Evolutionary conservation across 2,113 vertebrate genomes (phyloP).

Genomic region (Amblyornis subalaris): DNA sequence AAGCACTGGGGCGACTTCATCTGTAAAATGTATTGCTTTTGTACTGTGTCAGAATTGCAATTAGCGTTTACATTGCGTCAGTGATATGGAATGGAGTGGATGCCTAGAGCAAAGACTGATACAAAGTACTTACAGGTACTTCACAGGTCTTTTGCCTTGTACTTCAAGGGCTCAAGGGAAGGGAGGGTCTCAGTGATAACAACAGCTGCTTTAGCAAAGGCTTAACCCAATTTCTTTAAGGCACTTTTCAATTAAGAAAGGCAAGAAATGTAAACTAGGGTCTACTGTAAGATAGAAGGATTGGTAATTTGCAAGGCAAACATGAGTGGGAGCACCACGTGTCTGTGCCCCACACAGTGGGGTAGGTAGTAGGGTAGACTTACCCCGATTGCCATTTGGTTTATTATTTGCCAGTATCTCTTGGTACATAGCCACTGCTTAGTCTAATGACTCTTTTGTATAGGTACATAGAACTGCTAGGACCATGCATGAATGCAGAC

Average conservation of each 20-base stretch:
- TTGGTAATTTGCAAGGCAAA: neutral
- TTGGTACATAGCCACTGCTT: neutral
- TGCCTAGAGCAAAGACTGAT: neutral
- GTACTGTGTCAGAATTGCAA: neutral
- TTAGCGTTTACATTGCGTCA: neutral
- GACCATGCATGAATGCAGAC: neutral
- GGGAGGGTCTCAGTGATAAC: neutral
- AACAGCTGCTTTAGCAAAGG: neutral
- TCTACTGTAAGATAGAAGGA: neutral
- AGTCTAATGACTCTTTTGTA: neutral
- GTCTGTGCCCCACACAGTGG: neutral
- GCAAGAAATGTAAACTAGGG: neutral
- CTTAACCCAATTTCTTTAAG: neutral
- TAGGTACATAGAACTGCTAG: no score
- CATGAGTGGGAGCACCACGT: neutral
- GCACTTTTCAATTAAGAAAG: neutral
- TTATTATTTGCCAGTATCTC: neutral
- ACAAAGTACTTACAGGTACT: rapidly evolving
- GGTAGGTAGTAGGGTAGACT: neutral
- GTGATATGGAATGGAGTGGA: neutral
- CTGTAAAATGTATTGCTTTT: neutral
- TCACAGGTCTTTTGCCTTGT: neutral
- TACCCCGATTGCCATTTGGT: neutral
- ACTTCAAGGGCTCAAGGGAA: neutral
- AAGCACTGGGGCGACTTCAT: neutral